A percentile compares a stretch with the other conserved stretches of the same genome.
Conservation (phyloP, 2,113 vertebrate species). For the Lagopus muta region DNA sequence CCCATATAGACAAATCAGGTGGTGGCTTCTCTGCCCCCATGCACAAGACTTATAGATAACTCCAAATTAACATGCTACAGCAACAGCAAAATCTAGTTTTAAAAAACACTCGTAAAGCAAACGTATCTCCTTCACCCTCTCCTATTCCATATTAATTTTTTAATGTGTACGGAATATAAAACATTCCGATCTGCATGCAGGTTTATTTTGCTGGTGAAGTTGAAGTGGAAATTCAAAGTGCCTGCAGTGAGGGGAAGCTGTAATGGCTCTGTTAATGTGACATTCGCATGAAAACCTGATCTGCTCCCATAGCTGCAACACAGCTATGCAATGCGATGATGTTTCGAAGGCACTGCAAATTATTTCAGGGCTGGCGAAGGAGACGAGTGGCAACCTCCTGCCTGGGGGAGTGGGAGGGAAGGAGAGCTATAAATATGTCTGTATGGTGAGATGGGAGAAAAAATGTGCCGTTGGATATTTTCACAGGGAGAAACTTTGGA, state of each 20-base stretch:
- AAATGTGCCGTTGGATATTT: constrained; percentile 11
- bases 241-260: not conserved
- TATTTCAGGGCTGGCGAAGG: constrained; percentile 56
- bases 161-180: not conserved
- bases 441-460: not conserved
- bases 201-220: not conserved
- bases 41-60: constrained; percentile 23
- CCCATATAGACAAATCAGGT: not conserved
- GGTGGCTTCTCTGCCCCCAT: not conserved
- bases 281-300: constrained; percentile 50
- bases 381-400: constrained; percentile 54
- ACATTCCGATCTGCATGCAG: not conserved
- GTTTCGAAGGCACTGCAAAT: constrained; percentile 69
- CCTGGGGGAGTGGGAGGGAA: constrained; percentile 55
- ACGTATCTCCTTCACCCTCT: not conserved
- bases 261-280: not conserved
- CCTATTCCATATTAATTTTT: not conserved
- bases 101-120: constrained; percentile 14
- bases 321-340: constrained; percentile 61
- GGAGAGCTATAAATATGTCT: constrained; percentile 64
- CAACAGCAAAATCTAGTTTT: constrained; percentile 32
- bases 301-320: constrained; percentile 39
- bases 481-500: constrained; percentile 49
- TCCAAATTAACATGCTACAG: constrained; percentile 42
- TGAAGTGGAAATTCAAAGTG: not conserved